Conservation (phyloP, 2,797 vertebrate genomes). For the Manis crassicaudata region DNA sequence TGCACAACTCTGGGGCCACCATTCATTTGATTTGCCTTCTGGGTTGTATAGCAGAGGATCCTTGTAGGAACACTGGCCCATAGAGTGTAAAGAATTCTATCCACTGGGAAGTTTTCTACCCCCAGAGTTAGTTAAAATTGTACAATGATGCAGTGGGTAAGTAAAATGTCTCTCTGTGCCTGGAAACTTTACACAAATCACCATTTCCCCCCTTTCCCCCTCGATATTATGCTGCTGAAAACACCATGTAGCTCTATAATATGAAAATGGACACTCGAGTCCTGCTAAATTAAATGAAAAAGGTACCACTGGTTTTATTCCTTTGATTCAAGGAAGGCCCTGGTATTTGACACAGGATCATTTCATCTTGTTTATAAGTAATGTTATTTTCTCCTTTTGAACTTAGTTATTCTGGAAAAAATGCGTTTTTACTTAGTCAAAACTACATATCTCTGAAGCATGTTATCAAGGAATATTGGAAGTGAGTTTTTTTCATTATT, state of each 20-base stretch:
- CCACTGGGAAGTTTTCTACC: neutral
- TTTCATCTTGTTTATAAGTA: constrained; percentile 25
- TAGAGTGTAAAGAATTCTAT: neutral
- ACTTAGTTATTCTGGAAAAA: constrained; percentile 14
- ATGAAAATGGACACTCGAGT: constrained; percentile 18
- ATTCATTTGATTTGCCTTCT: neutral
- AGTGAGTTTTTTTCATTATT: neutral
- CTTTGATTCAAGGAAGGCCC: constrained; percentile 8
- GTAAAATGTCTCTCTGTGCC: neutral
- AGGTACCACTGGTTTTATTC: neutral
- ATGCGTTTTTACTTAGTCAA: neutral
- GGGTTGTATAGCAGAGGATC: neutral
- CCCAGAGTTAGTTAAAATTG: neutral
- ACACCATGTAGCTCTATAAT: neutral
- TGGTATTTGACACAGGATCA: neutral
- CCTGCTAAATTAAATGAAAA: constrained; percentile 38
- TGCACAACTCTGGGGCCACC: neutral
- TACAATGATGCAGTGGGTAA: neutral
- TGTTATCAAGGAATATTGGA: neutral
- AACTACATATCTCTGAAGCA: neutral
- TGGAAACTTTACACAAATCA: neutral
- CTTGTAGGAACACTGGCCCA: neutral
- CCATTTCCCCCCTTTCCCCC: neutral
- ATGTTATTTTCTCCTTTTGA: constrained; percentile 18
- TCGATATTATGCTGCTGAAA: neutral